phyloP scores from a whole-genome alignment of 2,888 invertebrate genomes.

The Campaea margaritaria region DNA sequence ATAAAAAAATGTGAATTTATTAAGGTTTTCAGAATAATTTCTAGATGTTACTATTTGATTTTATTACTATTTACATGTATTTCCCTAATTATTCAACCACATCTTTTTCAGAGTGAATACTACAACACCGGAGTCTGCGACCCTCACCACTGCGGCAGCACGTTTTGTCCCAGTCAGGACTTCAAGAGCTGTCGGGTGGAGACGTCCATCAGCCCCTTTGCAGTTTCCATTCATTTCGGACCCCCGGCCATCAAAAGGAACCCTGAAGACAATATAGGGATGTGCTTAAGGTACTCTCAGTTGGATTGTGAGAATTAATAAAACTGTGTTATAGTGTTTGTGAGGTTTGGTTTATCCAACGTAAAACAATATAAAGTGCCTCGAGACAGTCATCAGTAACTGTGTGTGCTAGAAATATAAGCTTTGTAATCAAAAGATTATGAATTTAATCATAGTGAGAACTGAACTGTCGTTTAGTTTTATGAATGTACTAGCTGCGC shows the following conservation, averaged over 20 bases:
- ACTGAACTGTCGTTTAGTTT: neutral
- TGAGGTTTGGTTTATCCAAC: too few species aligned
- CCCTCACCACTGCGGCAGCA: conserved; percentile 91
- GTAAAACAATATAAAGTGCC: too few species aligned
- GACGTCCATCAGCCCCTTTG: conserved; percentile 91
- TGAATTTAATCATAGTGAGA: too few species aligned
- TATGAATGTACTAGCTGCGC: neutral
- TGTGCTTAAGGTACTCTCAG: conserved; percentile 91
- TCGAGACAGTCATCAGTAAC: too few species aligned
- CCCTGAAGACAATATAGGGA: conserved; percentile 93
- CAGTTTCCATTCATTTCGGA: conserved; percentile 91
- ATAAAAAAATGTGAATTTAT: too few species aligned
- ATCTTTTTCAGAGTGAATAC: conserved; percentile 81
- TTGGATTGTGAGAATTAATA: conserved; percentile 84
- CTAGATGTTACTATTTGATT: too few species aligned
- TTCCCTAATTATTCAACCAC: neutral
- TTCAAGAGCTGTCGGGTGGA: conserved; percentile 87
- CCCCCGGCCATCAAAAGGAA: conserved; percentile 87
- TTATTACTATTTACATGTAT: too few species aligned
- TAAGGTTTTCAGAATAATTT: too few species aligned
- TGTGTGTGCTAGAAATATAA: too few species aligned
- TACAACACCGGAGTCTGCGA: conserved; percentile 88
- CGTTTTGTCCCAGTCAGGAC: conserved; percentile 86
- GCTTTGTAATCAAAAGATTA: too few species aligned
- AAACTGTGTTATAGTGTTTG: neutral